These are phyloP conservation scores for Eretmodus cyanostictus DNA, from an alignment of 2,113 vertebrate species.

Conservation along the genomic window DNA sequence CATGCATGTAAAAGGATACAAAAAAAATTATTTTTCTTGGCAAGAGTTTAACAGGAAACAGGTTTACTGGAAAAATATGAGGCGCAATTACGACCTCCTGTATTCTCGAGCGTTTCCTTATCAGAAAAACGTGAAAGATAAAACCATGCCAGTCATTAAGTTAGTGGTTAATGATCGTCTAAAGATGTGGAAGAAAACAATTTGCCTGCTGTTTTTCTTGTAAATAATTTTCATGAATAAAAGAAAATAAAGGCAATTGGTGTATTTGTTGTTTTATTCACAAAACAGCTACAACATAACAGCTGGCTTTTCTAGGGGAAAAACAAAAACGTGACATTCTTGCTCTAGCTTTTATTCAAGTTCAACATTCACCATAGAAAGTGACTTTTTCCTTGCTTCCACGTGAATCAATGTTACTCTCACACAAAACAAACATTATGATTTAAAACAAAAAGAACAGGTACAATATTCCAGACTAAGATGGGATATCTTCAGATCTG, in stretches of 20 bases:
- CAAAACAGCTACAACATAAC: constrained; percentile 22
- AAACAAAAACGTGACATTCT: neutral
- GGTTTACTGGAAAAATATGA: neutral
- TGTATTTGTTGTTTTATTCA: constrained; percentile 45
- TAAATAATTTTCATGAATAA: neutral
- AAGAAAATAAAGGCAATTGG: neutral
- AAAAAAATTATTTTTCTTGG: rapidly evolving
- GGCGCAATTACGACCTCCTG: rapidly evolving
- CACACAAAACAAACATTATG: constrained; percentile 3
- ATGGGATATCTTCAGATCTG: neutral
- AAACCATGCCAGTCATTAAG: neutral
- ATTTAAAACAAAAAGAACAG: neutral
- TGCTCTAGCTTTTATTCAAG: neutral
- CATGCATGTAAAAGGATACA: neutral
- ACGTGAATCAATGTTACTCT: neutral
- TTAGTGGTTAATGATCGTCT: neutral
- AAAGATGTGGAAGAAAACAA: neutral
- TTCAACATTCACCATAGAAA: neutral
- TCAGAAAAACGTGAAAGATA: neutral
- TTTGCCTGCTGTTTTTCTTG: neutral
- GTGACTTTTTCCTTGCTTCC: neutral
- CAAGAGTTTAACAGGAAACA: neutral
- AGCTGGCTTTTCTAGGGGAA: neutral
- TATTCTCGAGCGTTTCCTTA: neutral
- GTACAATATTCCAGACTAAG: constrained; percentile 3